These are phyloP conservation scores for Euglossa dilemma DNA, from an alignment of 1,140 invertebrate species.

Conservation along the genomic window DNA sequence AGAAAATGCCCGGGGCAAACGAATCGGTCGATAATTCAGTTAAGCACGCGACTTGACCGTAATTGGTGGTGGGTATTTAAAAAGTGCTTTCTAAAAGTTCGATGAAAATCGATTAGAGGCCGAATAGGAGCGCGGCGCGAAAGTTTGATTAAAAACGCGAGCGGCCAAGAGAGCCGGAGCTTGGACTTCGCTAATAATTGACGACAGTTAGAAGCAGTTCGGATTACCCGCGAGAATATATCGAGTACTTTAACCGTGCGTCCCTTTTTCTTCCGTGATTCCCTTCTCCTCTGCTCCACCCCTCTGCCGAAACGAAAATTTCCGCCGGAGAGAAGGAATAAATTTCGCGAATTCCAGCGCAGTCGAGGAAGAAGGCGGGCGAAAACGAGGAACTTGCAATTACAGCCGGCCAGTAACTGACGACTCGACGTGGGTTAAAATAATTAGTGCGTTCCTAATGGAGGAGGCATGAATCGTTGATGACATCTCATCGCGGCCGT, in stretches of 20 bases:
- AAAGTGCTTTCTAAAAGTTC: constrained; percentile 24
- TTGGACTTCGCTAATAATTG: constrained; percentile 28
- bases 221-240: constrained; percentile 22
- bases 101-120: constrained; percentile 23
- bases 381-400: not conserved
- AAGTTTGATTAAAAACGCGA: constrained; percentile 31
- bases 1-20: not conserved
- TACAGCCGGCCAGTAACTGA: not conserved
- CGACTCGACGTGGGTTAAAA: constrained; percentile 22
- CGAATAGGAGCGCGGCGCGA: not conserved
- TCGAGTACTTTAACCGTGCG: not conserved
- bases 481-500: constrained; percentile 20
- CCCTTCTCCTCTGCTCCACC: not conserved
- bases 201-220: constrained; percentile 30
- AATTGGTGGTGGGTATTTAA: constrained; percentile 18
- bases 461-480: constrained; percentile 48
- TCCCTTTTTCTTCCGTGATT: not conserved
- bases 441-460: constrained; percentile 53
- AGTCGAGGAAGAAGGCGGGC: not conserved
- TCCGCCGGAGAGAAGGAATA: not conserved
- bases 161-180: not conserved
- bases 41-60: constrained; percentile 17
- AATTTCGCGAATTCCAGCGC: not conserved
- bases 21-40: constrained; percentile 32
- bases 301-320: not conserved